Conservation (phyloP, 2,797 vertebrate genomes). For the Spatula clypeata region DNA sequence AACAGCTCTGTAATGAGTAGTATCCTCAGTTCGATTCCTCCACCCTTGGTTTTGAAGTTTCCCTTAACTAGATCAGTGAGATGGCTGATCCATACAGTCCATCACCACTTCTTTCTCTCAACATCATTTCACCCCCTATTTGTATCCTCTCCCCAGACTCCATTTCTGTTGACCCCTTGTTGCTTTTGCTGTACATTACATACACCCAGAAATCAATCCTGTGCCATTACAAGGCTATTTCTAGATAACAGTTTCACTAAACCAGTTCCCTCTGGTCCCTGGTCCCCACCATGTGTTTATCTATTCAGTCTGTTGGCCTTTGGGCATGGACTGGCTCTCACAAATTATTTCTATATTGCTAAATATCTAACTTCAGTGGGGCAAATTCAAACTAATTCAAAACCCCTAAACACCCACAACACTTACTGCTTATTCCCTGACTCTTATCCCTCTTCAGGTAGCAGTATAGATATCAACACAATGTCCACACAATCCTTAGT, state of each 20-base stretch:
- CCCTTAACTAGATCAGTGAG: background rate
- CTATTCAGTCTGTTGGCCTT: background rate
- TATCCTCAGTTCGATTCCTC: background rate
- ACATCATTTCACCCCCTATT: background rate
- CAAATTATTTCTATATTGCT: background rate
- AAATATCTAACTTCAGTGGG: background rate
- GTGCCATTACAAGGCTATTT: background rate
- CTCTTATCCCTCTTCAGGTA: background rate
- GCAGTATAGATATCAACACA: background rate
- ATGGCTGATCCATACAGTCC: background rate
- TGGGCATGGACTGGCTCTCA: background rate
- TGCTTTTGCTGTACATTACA: background rate
- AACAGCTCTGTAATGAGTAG: background rate
- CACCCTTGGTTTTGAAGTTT: background rate
- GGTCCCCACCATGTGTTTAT: background rate
- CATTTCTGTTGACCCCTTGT: background rate
- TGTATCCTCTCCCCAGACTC: background rate
- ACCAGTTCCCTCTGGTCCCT: background rate
- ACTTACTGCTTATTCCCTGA: background rate
- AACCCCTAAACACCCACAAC: background rate
- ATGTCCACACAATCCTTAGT: background rate
- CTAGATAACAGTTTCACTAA: background rate
- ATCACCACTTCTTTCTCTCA: background rate
- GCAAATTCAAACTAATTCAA: background rate
- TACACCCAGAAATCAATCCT: background rate